Percentiles rank a stretch among this genome's conserved stretches.
Evolutionary conservation across 2,113 vertebrate genomes (phyloP).

Genomic region (Dromiciops gliroides): DNA sequence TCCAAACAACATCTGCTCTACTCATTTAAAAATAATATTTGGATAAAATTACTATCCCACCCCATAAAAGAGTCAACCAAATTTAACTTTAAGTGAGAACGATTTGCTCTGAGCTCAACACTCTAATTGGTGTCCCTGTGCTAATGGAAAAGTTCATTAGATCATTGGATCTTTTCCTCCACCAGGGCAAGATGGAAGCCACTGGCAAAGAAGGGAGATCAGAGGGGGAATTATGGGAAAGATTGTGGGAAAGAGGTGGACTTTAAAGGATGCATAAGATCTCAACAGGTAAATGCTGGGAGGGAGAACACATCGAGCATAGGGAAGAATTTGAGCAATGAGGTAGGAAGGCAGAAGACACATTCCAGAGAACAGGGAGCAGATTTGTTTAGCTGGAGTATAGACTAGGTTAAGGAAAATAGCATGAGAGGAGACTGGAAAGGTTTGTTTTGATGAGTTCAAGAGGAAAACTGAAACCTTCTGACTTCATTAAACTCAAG

Average conservation of each 20-base stretch:
- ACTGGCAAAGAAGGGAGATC: background rate
- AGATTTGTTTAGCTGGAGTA: background rate
- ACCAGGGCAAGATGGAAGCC: background rate
- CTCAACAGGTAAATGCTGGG: background rate
- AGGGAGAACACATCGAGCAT: background rate
- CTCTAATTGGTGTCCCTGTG: background rate
- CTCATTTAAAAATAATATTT: slow-evolving; percentile 35
- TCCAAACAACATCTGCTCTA: slow-evolving; percentile 21
- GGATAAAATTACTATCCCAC: slow-evolving; percentile 28
- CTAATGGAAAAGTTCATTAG: background rate
- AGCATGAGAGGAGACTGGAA: background rate
- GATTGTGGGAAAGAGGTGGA: background rate
- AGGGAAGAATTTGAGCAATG: background rate
- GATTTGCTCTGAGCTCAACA: slow-evolving; percentile 22
- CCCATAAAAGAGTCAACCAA: slow-evolving; percentile 47
- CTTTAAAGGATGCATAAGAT: background rate
- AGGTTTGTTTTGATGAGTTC: background rate
- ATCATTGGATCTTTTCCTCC: background rate
- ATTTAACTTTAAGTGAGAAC: slow-evolving; percentile 15
- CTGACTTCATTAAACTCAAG: slow-evolving; percentile 3
- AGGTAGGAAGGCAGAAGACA: background rate
- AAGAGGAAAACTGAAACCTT: slow-evolving; percentile 11
- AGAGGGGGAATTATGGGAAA: background rate
- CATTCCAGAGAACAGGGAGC: background rate
- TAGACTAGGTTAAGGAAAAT: background rate